Percentiles rank a stretch among this genome's conserved stretches.
These are phyloP conservation scores for Pseudeuparius sepicola DNA, from an alignment of 2,888 invertebrate species.

Conservation along the genomic window DNA sequence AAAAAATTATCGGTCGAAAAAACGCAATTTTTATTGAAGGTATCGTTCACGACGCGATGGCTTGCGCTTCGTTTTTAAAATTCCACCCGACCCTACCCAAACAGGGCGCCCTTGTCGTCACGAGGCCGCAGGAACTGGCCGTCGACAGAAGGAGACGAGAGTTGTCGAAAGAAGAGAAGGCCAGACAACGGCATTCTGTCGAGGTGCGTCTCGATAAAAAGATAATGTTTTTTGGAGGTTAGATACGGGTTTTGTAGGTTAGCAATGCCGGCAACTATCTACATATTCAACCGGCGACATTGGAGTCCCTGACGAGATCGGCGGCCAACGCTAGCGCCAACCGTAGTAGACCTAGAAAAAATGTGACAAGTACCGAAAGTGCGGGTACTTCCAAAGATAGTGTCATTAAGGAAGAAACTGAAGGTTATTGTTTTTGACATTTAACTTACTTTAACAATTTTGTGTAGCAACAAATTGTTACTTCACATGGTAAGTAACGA, in stretches of 20 bases:
- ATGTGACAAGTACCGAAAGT: slow-evolving; percentile 41
- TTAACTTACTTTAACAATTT: too few relatives aligned
- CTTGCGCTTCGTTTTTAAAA: slow-evolving; percentile 91
- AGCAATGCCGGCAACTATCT: slow-evolving; percentile 57
- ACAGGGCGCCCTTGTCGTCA: slow-evolving; percentile 65
- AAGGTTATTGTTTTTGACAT: too few relatives aligned
- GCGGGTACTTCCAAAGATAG: too few relatives aligned
- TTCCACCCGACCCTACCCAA: slow-evolving; percentile 84
- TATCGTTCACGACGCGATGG: slow-evolving; percentile 95
- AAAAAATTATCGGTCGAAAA: too few relatives aligned
- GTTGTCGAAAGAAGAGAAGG: slow-evolving; percentile 49
- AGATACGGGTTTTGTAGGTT: slow-evolving; percentile 17
- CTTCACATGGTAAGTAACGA: too few relatives aligned
- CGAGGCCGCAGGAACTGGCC: slow-evolving; percentile 41
- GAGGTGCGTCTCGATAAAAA: slow-evolving; percentile 49
- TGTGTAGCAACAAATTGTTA: too few relatives aligned
- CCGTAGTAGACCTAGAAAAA: slow-evolving; percentile 41
- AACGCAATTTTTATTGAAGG: slow-evolving; percentile 44
- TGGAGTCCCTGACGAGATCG: slow-evolving; percentile 67
- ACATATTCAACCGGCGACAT: slow-evolving; percentile 66
- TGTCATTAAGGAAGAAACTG: slow-evolving; percentile 47
- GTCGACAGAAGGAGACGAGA: slow-evolving; percentile 41
- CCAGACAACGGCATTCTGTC: slow-evolving; percentile 76
- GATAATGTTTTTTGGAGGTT: too few relatives aligned
- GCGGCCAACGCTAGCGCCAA: slow-evolving; percentile 72